Base-by-base conservation (phyloP, 2,113 vertebrate genomes). In the Ammodramus savannarum region DNA sequence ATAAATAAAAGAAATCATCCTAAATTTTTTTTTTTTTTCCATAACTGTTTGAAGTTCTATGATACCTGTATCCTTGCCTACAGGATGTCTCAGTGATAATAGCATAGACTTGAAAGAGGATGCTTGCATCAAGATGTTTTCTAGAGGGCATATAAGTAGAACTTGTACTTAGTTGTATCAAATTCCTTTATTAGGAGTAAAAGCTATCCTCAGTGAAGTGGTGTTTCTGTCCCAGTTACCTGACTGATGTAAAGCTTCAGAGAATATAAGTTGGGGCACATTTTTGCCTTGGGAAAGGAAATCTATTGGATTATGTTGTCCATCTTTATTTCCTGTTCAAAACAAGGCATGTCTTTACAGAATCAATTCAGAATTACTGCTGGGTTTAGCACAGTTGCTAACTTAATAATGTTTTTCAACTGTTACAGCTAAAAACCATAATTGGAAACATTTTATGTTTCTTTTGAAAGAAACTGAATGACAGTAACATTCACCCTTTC, bases 361-460 rank as follows among this genome's bases (percentile, higher is more conserved):
- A 93, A 91, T 84, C 62, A 89, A 34, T 94, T 95, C 91, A 57
- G 52, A 96, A 79, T 59, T 94, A 65, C 66, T 80, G 55, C 68
- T 92, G 68, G 76, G 76, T 94, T 93, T 95, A 92, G 58, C 59
- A 66, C 52, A 52, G 26, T 90, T 57, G n/a, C n/a, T 86, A 93
- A 62, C 26, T 65, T 89, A 62, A 57, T 51, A 63, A 34, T 55
- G n/a, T 68, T 85, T 92, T 87, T 73, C 54, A 66, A 54, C 58
- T 66, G 18, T 85, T 72, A 78, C 19, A 87, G 25, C n/a, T 87
- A 58, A 87, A 86, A 90, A 10, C 1, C 31, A 41, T 84, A 74
- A 68, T 31, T 87, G 36, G 58, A 79, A 89, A 72, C 16, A 23
- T 67, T 82, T 81, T 83, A 62, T 67, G 4, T 84, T 90, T 65